These are phyloP conservation scores for Ectobius pallidus DNA, from an alignment of 2,888 invertebrate genomes.

Conservation along the genomic window DNA sequence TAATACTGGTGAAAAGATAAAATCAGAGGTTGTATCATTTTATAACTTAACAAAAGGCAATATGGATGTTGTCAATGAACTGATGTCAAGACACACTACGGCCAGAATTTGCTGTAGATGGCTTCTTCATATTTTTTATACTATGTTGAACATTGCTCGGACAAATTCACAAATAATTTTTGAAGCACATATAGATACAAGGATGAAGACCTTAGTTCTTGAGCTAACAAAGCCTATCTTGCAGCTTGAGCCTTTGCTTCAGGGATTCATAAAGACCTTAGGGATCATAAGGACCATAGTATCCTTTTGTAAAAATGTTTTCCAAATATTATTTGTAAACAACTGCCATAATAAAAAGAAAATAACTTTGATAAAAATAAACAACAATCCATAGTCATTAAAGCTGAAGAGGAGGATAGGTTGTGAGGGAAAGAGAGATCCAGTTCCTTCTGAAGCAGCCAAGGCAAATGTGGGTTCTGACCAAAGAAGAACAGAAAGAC, in stretches of 20 bases:
- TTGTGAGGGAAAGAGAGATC: too few species aligned
- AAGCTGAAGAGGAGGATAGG: not conserved
- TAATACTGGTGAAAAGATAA: not conserved
- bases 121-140: too few species aligned
- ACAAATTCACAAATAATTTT: conserved; percentile 9
- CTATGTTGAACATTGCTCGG: too few species aligned
- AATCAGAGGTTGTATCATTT: not conserved
- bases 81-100: not conserved
- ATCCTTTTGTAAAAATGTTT: too few species aligned
- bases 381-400: not conserved
- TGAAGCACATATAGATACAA: not conserved
- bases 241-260: not conserved
- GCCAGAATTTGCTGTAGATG: too few species aligned
- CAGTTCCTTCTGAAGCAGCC: too few species aligned
- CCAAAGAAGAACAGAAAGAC: conserved; percentile 9
- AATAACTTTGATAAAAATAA: not conserved
- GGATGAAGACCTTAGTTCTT: not conserved
- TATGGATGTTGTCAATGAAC: not conserved
- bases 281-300: not conserved
- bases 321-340: not conserved
- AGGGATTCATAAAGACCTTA: too few species aligned
- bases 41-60: not conserved
- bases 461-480: not conserved
- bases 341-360: not conserved
- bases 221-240: not conserved